Base-by-base conservation (phyloP, 2,888 invertebrate species). In the Eupithecia subfuscata region DNA sequence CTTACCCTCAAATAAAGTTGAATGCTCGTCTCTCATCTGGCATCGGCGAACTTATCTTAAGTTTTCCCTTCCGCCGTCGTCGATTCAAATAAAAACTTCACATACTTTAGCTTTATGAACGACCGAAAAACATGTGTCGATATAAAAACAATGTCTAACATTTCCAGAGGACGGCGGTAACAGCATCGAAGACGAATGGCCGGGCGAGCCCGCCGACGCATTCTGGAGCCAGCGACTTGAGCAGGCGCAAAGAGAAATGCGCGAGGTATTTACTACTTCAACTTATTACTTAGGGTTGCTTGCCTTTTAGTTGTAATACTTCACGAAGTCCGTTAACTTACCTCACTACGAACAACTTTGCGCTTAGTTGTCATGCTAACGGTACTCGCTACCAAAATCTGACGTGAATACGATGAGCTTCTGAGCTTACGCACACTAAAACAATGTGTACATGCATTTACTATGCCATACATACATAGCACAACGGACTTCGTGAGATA, bases 191-290 rank as follows among this genome's bases (percentile, higher is more conserved):
- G 92, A 92, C 52, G 89, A 89, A 67, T 95, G 95, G 93, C 94
- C 95, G 18, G 95, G 96, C 82, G 95, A 96, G 80, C 96, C 96
- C 48, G 95, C 92, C 80, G 92, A 94, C 70, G 91, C 95, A 22
- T 96, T 95, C 86, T 95, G 95, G 93, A 91, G 92, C 60, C 86
- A 89, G 70, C 91, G 95, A 78, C 90, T 95, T 52, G 95, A 95
- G 81, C 85, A 90, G 69, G 95, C 95, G 22, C 95, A 95, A 81
- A 87, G 90, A 75, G 93, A 95, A 78, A 88, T 95, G 79, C 92
- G 92, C 86, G 92, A 95, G 91, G 95, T 95, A 60, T 56, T 56
- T 56, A 56, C 56, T 12, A 48, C 48, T 30, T 30, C 1, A 37
- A 37, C 7, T 37, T 37, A 37, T 37, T 6, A 37, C 37, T 37